These are phyloP conservation scores for Pollenia angustigena DNA, from an alignment of 2,888 invertebrate species.

Conservation along the genomic window DNA sequence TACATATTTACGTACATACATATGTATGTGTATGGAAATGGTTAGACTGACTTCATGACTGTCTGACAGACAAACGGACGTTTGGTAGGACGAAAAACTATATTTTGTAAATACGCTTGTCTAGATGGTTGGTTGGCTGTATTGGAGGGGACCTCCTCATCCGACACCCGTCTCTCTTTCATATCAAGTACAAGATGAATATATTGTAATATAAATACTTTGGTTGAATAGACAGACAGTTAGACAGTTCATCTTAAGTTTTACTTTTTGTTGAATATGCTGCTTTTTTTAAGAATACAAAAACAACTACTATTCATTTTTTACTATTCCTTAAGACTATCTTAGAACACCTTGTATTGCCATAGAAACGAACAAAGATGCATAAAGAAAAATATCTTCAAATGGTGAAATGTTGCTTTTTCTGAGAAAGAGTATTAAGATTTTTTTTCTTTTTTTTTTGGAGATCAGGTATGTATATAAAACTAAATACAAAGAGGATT, in stretches of 20 bases:
- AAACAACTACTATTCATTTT: background rate
- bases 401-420: background rate
- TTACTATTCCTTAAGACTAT: conserved; percentile 10
- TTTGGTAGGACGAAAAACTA: background rate
- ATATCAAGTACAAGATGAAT: conserved; percentile 23
- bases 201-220: conserved; percentile 54
- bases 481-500: conserved; percentile 6
- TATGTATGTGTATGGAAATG: background rate
- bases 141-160: background rate
- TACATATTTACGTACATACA: background rate
- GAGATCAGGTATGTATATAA: background rate
- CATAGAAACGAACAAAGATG: conserved; percentile 1
- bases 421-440: conserved; percentile 10
- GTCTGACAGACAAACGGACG: conserved; percentile 10
- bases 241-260: conserved; percentile 60
- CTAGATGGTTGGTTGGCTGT: conserved; percentile 21
- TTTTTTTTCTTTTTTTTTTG: background rate
- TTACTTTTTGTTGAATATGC: conserved; percentile 12
- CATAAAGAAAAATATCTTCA: background rate
- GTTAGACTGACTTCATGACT: conserved; percentile 7
- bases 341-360: conserved; percentile 40
- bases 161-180: background rate
- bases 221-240: conserved; percentile 60
- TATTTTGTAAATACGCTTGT: conserved; percentile 14
- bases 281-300: background rate